Base-by-base conservation (phyloP, 2,797 vertebrate genomes). In the Triplophysa yarkandensis region DNA sequence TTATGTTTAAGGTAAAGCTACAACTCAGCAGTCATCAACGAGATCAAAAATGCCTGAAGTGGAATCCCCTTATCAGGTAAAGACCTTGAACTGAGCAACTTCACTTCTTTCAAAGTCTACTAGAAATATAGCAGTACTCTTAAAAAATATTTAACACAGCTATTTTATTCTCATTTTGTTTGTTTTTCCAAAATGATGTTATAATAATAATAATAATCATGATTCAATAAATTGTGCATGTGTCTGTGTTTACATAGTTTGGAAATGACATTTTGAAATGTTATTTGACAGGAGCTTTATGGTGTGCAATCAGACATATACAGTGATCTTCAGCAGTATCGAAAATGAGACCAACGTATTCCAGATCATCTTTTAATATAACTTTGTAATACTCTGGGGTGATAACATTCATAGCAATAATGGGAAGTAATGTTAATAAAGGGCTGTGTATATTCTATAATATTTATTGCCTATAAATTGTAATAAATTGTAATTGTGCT, bases 11-110 rank as follows among this genome's bases (percentile, higher is more conserved):
- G 89, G 81, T 10, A 90, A 82, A 88, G 86, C 76, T 68, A 89
- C 81, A 78, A 21, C 71, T 16, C 64, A 77, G 19, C 79, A 85
- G 27, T 76, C 84, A 10, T 54, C 82, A 27, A 85, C 85, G 71
- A 89, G 81, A 76, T 86, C 87, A 77, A 89, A 82, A 41, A 36
- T 80, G 36, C 21, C 84, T 76, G 91, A 92, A 67, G 81, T 84
- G 64, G 92, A 93, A 77, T 92, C 91, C 27, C 90, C 89, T n/a
- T 92, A 93, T 69, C 91, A 93, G 91, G 92, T 92, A 85, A 76
- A 32, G 6, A 30, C 0, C 17, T 27, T 54, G 21, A n/a, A n/a
- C 14, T 34, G 44, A 36, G n/a, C 10, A 60, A 54, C 32, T 21
- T 55, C 32, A 16, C 4, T 13, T 30, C 6, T 39, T n/a, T 46